Conservation (phyloP, 1,140 invertebrate genomes). For the Gyrodactylus bullatarudis region DNA sequence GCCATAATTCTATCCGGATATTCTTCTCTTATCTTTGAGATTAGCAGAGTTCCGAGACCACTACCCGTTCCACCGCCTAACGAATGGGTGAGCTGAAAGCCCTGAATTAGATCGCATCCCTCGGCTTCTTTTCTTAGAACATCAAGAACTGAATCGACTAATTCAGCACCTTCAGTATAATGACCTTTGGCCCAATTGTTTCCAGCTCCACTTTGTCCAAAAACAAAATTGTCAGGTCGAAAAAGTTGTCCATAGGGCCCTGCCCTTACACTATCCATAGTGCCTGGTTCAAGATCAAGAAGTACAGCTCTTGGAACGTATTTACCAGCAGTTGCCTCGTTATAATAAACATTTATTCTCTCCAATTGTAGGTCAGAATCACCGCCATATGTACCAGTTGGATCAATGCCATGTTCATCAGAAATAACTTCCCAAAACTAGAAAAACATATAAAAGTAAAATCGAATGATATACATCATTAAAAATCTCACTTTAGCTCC, state of each 20-base stretch:
- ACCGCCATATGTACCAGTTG: constrained; percentile 17
- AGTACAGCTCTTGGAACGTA: constrained; percentile 5
- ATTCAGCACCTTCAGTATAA: constrained; percentile 27
- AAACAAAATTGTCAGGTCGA: constrained; percentile 11
- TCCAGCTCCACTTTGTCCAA: constrained; percentile 15
- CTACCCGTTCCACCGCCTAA: constrained; percentile 7
- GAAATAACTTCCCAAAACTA: constrained; percentile 58
- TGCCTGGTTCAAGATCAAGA: constrained; percentile 8
- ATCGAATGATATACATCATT: constrained; percentile 26
- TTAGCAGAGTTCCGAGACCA: constrained; percentile 7
- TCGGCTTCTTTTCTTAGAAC: constrained; percentile 14
- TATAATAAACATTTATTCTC: constrained; percentile 60
- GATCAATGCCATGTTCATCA: constrained; percentile 19
- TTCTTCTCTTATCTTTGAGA: constrained; percentile 8
- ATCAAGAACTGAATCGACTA: constrained; percentile 13
- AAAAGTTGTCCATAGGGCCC: constrained; percentile 11
- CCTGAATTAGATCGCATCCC: constrained; percentile 17
- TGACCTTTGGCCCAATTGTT: constrained; percentile 49
- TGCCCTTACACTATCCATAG: constrained; percentile 10
- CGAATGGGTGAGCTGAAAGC: constrained; percentile 12
- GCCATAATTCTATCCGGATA: constrained; percentile 8
- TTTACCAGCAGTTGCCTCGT: constrained; percentile 36
- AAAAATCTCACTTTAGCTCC: constrained; percentile 40
- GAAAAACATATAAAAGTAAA: not conserved
- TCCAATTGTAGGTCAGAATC: constrained; percentile 50